Percentiles rank a stretch among this genome's conserved stretches.
Conservation (phyloP, 2,113 vertebrate species). For the Trichomycterus rosablanca region DNA sequence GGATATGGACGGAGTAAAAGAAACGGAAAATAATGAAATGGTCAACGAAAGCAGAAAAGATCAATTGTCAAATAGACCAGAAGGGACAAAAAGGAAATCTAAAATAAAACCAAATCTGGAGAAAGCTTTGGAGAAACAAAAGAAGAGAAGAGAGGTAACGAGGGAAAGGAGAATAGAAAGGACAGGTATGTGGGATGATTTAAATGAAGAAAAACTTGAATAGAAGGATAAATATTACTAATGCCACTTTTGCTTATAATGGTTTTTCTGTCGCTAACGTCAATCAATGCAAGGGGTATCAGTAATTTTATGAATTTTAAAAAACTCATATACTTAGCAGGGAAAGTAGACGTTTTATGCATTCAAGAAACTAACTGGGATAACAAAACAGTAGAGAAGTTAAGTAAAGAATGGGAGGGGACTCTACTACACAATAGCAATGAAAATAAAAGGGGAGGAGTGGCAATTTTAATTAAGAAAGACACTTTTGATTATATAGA, state of each 20-base stretch:
- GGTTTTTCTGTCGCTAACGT: background rate
- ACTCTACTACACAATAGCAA: background rate
- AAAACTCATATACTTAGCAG: background rate
- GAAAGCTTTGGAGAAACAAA: background rate
- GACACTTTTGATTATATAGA: background rate
- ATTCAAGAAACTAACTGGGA: background rate
- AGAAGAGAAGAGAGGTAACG: background rate
- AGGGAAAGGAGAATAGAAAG: background rate
- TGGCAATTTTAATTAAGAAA: too few species aligned
- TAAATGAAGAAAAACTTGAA: background rate
- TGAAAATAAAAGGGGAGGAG: background rate
- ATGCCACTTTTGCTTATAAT: background rate
- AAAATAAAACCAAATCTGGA: background rate
- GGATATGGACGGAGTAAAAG: too few species aligned
- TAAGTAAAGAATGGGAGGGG: background rate
- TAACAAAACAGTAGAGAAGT: background rate
- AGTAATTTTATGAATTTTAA: background rate
- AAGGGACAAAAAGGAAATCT: background rate
- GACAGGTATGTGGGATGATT: background rate
- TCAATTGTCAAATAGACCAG: background rate
- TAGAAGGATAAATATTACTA: background rate
- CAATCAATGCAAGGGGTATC: constrained; percentile 1
- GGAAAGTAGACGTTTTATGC: background rate
- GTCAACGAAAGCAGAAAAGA: too few species aligned
- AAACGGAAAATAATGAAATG: too few species aligned